Base-by-base conservation (phyloP, 2,888 invertebrate species). In the Ceraclea dissimilis region DNA sequence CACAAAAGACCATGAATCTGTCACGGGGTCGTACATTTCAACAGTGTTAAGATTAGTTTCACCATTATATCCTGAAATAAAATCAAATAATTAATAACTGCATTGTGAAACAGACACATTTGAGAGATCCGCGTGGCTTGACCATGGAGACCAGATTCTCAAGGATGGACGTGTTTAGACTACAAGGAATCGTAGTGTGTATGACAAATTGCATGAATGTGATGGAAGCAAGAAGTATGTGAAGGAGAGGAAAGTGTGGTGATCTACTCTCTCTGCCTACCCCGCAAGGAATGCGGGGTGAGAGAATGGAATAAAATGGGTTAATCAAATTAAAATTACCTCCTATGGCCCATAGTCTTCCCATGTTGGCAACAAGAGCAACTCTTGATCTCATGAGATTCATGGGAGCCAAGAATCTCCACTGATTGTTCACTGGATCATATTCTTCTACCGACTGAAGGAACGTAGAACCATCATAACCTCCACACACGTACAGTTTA, bases 391-490 rank as follows among this genome's bases (percentile, higher is more conserved):
- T 75, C 73, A 87, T 88, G 26, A 88, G 85, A 66, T 86, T 87
- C 91, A 93, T 91, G 1, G 88, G 78, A 1, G 88, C 83, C 1
- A 90, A 82, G 61, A 81, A 80, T 49, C 81, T 80, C 92, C 93
- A 93, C 76, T 81, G 81, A 66, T 88, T 85, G 2, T 79, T 81
- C 46, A 77, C 73, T 0, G 90, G 88, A 71, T 90, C 87, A 66
- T 83, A 91, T 65, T 86, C 83, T 72, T 93, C 93, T 0, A 90
- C 90, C 0, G 88, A 84, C 66, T 86, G 84, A 51, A 93, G 74
- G 70, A 93, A 93, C 2, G 85, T 84, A 57, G 85, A 83, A 1
- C 92, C 92, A 71, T 93, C 91, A 66, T 93, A 92, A 2, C 92
- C 90, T 16, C 90, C 90, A 66, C 88, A 88, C 33, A 86, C 91